Base-by-base conservation (phyloP, 2,797 vertebrate genomes). In the Gymnothorax javanicus region DNA sequence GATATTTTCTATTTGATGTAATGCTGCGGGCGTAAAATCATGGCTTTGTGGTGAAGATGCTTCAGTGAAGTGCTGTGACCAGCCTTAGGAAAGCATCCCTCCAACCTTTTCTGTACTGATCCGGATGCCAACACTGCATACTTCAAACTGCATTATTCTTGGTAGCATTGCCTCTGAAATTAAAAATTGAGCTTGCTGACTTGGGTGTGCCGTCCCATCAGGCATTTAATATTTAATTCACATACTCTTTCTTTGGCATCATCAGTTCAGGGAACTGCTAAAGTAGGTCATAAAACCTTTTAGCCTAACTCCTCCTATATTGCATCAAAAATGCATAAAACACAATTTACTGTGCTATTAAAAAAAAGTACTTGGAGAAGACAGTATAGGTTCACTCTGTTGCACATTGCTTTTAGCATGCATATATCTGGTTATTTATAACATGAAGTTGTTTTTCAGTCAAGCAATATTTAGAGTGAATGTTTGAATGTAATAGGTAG, bases 251-350 rank as follows among this genome's bases (percentile, higher is more conserved):
- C 87, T 89, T 92, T 92, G 92, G 91, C 91, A 93, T 91, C 91
- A 92, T 91, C 75, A 92, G 92, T 93, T 85, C 88, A 91, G 91
- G 91, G 91, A 93, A 94, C 95, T 94, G 89, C 90, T 94, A 94
- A 96, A 96, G 94, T 96, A 96, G 96, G 95, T 96, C 96, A 96
- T 89, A 91, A 91, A 94, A 93, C 91, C 90, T 94, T 94, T 93
- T 91, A 94, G 93, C 90, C 93, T 92, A 94, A 93, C 94, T 94
- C 93, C 94, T 94, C 94, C 93, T 91, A 90, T 86, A 91, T 93
- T 90, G 93, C 93, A 96, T 96, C 93, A 96, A 96, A 95, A 94
- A 94, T 95, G 94, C 93, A 96, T 94, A 94, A 95, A 94, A 94
- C 92, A 52, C 33, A 23, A 77, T 15, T 77, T 52, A 56, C 77